Conservation (phyloP, 2,113 vertebrate species). For the Gasterosteus aculeatus region DNA sequence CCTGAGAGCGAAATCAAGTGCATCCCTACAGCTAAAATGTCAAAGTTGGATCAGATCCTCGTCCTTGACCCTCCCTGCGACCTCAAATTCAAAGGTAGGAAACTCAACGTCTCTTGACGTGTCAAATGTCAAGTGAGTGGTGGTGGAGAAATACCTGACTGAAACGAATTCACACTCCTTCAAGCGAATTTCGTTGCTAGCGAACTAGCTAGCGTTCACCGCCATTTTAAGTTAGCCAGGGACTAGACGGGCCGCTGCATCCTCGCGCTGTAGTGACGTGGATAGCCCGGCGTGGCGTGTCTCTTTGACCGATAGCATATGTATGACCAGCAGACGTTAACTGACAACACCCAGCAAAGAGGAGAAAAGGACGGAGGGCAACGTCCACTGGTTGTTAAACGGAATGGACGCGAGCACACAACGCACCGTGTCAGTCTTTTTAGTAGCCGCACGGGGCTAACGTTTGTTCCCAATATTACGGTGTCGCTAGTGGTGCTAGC, state of each 20-base stretch:
- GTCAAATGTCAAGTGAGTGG: background rate
- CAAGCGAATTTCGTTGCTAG: conserved; percentile 55
- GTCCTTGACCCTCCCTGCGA: conserved; percentile 91
- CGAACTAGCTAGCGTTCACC: conserved; percentile 64
- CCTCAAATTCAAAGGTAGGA: conserved; percentile 95
- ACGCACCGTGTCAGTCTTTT: background rate
- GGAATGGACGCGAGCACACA: background rate
- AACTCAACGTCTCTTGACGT: background rate
- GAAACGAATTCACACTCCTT: conserved; percentile 56
- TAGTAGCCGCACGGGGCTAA: conserved; percentile 4
- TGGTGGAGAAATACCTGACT: conserved; percentile 5
- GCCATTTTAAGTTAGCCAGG: conserved; percentile 80
- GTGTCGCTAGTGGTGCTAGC: conserved; percentile 38
- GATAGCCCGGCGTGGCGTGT: conserved; percentile 45
- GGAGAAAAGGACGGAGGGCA: background rate
- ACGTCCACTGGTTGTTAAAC: too few species aligned
- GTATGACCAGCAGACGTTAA: background rate
- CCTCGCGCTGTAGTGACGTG: conserved; percentile 69
- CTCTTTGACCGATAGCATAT: background rate
- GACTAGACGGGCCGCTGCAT: conserved; percentile 63
- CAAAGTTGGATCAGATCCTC: conserved; percentile 93
- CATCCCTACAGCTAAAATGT: conserved; percentile 86
- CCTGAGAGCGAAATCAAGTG: conserved; percentile 68
- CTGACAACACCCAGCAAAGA: conserved; percentile 27
- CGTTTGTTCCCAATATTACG: background rate